Base-by-base conservation (phyloP, 2,797 vertebrate species). In the Perodicticus potto region DNA sequence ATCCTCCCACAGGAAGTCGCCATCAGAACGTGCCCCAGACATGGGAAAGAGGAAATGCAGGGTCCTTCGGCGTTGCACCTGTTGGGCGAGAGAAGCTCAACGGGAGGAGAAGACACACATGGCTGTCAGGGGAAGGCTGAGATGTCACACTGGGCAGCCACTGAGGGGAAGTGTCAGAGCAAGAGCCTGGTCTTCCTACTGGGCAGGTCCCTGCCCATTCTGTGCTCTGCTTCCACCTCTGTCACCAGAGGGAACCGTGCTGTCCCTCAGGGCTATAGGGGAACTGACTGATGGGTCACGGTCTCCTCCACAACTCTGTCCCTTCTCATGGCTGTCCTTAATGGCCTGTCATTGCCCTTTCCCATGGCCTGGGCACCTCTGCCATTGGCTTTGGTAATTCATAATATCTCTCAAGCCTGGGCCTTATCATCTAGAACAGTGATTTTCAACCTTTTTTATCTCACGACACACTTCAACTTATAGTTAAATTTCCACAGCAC, bases 361-460 rank as follows among this genome's bases (percentile, higher is more conserved):
- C 84, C 34, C 10, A n/a, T 25, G 10, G 23, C 43, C 32, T 22
- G 32, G 37, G 10, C 61, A 27, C 22, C 29, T 27, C 9, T 45
- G 3, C 22, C 19, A 32, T 7, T n/a, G n/a, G 40, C 69, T 77
- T 25, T 49, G 40, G 72, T 40, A 89, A 49, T 17, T 69, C 61
- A n/a, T 59, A 69, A 34, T 7, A 7, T 12, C 11, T 27, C 59
- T 37, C 12, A 34, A 43, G 49, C 61, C 22, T 77, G 40, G n/a
- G 25, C 34, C 53, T 86, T 78, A 63, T 72, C 29, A 43, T 34
- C 89, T n/a, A 91, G 40, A 76, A 87, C 49, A 53, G 49, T 53
- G 49, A 53, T 16, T 53, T 53, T 53, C 49, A 17, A 17, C 49
- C 14, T 53, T 53, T 53, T 53, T 53, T 16, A 53, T 16, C 49